Conservation (phyloP, 2,113 vertebrate species). For the Tringa solitaria region DNA sequence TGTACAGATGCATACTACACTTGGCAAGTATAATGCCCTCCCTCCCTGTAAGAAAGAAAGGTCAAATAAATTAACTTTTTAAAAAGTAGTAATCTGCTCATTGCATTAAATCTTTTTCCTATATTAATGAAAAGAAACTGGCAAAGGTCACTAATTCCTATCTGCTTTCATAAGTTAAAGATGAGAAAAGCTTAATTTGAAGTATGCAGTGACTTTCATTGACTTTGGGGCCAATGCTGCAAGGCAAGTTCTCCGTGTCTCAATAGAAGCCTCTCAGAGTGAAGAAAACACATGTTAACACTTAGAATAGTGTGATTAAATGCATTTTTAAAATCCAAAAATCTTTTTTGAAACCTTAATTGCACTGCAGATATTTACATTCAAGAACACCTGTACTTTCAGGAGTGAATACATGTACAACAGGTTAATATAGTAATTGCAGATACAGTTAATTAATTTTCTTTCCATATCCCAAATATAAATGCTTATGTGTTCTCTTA, state of each 20-base stretch:
- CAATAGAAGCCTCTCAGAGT: neutral
- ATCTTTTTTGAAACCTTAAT: neutral
- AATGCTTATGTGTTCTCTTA: slow-evolving; percentile 42
- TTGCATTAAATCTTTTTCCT: slow-evolving; percentile 43
- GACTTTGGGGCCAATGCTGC: neutral
- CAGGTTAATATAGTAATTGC: slow-evolving; percentile 49
- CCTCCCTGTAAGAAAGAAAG: slow-evolving; percentile 31
- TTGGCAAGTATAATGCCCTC: neutral
- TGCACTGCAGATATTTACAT: neutral
- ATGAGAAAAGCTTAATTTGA: slow-evolving; percentile 24
- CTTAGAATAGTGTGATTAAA: neutral
- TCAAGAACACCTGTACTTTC: neutral
- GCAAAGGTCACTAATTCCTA: slow-evolving; percentile 37
- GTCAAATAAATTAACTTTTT: slow-evolving; percentile 64
- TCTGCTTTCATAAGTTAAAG: slow-evolving; percentile 13
- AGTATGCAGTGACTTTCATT: neutral
- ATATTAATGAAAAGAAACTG: slow-evolving; percentile 30
- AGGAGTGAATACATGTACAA: neutral
- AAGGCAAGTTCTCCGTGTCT: neutral
- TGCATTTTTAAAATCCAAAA: neutral
- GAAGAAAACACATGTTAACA: neutral
- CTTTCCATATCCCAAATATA: slow-evolving; percentile 10
- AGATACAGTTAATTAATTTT: slow-evolving; percentile 30
- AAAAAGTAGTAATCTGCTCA: slow-evolving; percentile 51
- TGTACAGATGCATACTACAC: neutral